Conservation (phyloP, 1,140 invertebrate species). For the Plodia interpunctella region DNA sequence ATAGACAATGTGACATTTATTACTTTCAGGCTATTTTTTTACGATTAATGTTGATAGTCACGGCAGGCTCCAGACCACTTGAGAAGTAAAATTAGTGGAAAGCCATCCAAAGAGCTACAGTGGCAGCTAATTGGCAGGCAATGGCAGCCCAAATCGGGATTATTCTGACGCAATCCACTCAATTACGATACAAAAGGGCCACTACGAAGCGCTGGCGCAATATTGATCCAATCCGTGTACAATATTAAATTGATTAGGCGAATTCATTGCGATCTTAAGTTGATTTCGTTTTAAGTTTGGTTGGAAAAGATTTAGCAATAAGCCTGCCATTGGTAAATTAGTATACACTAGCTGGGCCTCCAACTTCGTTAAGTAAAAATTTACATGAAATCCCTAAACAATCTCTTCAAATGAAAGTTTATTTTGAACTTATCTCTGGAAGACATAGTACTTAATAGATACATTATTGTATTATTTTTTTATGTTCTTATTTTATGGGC, state of each 20-base stretch:
- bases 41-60: not conserved
- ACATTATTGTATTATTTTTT: too few species aligned
- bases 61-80: not conserved
- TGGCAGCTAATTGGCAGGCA: not conserved
- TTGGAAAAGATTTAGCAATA: too few species aligned
- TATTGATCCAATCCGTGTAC: not conserved
- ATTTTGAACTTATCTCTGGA: too few species aligned
- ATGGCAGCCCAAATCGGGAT: conserved; percentile 1
- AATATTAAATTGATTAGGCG: not conserved
- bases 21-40: not conserved
- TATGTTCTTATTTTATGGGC: too few species aligned
- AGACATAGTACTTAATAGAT: too few species aligned
- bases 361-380: too few species aligned
- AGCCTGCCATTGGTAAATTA: too few species aligned
- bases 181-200: not conserved
- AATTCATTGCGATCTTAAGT: not conserved
- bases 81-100: not conserved
- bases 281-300: too few species aligned
- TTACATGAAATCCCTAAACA: too few species aligned
- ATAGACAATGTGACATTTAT: not conserved
- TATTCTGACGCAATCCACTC: not conserved
- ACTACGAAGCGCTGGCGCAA: not conserved
- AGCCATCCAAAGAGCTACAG: not conserved
- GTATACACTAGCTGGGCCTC: too few species aligned
- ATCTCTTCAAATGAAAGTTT: too few species aligned